Evolutionary conservation across 1,140 invertebrate genomes (phyloP), one percentile per base, ranked within the genome.

Genomic region (Matsumurasca onukii): DNA sequence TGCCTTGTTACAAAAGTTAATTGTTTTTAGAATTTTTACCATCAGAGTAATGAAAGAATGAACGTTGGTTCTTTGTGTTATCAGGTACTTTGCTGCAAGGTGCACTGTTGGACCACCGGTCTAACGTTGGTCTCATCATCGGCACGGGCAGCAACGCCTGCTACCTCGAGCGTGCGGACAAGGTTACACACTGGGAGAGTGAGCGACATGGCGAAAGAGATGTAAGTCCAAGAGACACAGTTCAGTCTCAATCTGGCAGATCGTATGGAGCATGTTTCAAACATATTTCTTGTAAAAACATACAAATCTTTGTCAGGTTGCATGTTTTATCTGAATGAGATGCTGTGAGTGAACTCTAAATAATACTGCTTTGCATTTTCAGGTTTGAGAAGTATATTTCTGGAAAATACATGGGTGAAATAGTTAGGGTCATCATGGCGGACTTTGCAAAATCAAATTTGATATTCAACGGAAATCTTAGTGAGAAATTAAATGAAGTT

Each of bases 81-180:
- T n/a, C 72, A 79, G 79, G 85, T 17, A 87, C 86, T 1, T 73
- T 88, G 31, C 75, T 88, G 1, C 84, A 86, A 74, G 86, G 84
- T 22, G 83, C 84, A 9, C 82, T 81, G 15, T 71, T 85, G 22
- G 84, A 88, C 71, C 77, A 71, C 22, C 76, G 82, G 27, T 84
- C 82, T 24, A 80, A 80, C 1, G 82, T 88, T 55, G 86, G 85
- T 1, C 76, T 89, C 9, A 87, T 88, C 71, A 73, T 88, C 29
- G 86, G 91, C n/a, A 92, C 89, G 27, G 91, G 91, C 45, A 88
- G 86, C 67, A 94, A 94, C 80, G 90, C 89, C 3, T 91, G 90
- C 77, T 93, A 93, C 73, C 81, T 93, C 67, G 91, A 93, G 78
- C 81, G 83, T 69, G 82, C 88, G 17, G 84, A 88, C 17, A 83